A percentile compares a stretch with the other conserved stretches of the same genome.
Conservation (phyloP, 2,888 invertebrate genomes). For the Gymnocheta viridis region DNA sequence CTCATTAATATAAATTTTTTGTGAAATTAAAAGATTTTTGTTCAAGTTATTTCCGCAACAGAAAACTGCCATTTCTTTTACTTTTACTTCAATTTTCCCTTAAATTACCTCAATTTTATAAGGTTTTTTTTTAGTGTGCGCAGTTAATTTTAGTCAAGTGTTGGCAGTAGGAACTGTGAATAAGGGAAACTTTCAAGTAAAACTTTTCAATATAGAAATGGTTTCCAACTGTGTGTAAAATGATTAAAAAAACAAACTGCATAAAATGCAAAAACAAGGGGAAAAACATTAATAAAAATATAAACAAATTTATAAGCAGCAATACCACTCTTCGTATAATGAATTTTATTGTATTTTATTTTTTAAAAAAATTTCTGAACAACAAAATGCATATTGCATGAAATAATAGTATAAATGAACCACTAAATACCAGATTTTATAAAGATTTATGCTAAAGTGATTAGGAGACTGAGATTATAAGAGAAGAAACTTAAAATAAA, state of each 20-base stretch:
- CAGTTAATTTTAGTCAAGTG: slow-evolving; percentile 65
- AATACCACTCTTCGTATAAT: slow-evolving; percentile 13
- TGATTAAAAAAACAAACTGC: slow-evolving; percentile 58
- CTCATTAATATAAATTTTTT: slow-evolving; percentile 64
- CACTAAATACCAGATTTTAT: neutral
- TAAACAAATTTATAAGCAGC: slow-evolving; percentile 67
- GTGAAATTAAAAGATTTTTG: neutral
- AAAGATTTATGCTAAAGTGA: neutral
- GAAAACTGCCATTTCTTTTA: slow-evolving; percentile 15
- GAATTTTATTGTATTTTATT: slow-evolving; percentile 14
- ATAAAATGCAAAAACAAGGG: slow-evolving; percentile 13
- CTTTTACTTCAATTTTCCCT: slow-evolving; percentile 38
- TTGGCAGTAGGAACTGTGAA: slow-evolving; percentile 15
- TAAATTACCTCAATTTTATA: slow-evolving; percentile 56
- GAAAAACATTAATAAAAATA: neutral
- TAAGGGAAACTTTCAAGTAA: slow-evolving; percentile 27
- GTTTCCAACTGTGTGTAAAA: slow-evolving; percentile 73
- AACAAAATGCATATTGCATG: slow-evolving; percentile 27
- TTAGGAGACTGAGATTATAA: no score
- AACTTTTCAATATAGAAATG: slow-evolving; percentile 59
- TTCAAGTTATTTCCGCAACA: neutral
- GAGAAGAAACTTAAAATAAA: no score
- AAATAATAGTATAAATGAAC: neutral
- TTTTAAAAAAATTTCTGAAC: neutral
- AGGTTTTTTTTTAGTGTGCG: neutral